phyloP scores from a whole-genome alignment of 2,888 invertebrate genomes.

The Apodemia duryi region DNA sequence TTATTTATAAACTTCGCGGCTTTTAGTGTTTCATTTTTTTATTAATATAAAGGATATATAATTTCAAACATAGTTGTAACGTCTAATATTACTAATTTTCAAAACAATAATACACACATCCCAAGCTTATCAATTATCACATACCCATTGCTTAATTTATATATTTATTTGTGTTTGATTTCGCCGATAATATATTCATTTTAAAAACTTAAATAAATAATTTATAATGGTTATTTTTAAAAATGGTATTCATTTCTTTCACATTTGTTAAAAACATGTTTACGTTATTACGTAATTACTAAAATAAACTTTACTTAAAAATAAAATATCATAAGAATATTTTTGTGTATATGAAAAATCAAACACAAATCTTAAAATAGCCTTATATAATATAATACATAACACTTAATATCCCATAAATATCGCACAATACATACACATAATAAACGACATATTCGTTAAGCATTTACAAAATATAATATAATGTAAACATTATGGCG shows the following conservation, averaged over 20 bases:
- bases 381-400: slow-evolving; percentile 7
- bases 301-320: background rate
- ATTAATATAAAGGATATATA: too few relatives aligned
- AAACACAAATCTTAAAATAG: slow-evolving; percentile 2
- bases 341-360: slow-evolving; percentile 1
- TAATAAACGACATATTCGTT: slow-evolving; percentile 8
- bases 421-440: slow-evolving; percentile 13
- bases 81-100: background rate
- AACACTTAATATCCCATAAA: slow-evolving; percentile 12
- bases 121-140: slow-evolving; percentile 18
- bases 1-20: too few relatives aligned
- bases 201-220: slow-evolving; percentile 9
- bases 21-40: too few relatives aligned
- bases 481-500: slow-evolving; percentile 14
- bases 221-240: too few relatives aligned
- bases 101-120: slow-evolving; percentile 6
- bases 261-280: background rate
- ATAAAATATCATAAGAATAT: background rate
- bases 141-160: slow-evolving; percentile 15
- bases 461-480: slow-evolving; percentile 10
- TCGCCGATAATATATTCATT: slow-evolving; percentile 7
- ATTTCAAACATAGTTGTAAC: background rate
- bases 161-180: slow-evolving; percentile 16
- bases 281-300: background rate
- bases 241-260: background rate